Conservation (phyloP, 2,113 vertebrate genomes). For the Cathartes aura region DNA sequence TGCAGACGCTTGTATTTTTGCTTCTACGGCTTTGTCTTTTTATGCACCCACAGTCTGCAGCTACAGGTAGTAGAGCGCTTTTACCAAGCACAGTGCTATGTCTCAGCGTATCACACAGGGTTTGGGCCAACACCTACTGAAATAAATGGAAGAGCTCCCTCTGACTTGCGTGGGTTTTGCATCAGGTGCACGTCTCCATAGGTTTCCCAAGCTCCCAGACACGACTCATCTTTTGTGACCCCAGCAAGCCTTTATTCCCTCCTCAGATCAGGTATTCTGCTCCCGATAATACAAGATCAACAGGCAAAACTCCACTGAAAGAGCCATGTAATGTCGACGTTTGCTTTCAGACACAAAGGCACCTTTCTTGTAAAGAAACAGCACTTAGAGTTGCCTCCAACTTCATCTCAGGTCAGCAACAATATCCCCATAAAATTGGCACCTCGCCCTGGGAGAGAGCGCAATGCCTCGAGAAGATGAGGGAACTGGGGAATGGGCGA, state of each 20-base stretch:
- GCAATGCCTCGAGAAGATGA: accelerated
- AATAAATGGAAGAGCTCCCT: background rate
- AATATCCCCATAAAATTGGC: background rate
- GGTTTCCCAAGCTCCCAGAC: background rate
- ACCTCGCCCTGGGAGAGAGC: background rate
- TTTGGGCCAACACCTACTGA: background rate
- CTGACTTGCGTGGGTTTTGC: background rate
- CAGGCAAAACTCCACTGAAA: background rate
- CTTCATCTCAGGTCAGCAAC: background rate
- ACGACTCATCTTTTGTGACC: background rate
- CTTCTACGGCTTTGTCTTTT: background rate
- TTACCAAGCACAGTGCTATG: background rate
- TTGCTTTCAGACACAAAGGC: background rate
- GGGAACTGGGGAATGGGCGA: background rate
- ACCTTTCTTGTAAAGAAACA: background rate
- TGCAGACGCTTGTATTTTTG: background rate
- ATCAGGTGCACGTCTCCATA: background rate
- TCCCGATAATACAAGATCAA: background rate
- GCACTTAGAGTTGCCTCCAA: background rate
- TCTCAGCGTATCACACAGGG: background rate
- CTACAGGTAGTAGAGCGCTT: background rate
- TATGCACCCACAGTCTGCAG: background rate
- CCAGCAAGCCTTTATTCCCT: background rate
- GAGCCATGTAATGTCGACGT: background rate
- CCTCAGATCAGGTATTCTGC: background rate